Percentiles rank a stretch among this genome's conserved stretches.
phyloP scores from a whole-genome alignment of 2,888 invertebrate species.

The Hoplodrina ambigua region DNA sequence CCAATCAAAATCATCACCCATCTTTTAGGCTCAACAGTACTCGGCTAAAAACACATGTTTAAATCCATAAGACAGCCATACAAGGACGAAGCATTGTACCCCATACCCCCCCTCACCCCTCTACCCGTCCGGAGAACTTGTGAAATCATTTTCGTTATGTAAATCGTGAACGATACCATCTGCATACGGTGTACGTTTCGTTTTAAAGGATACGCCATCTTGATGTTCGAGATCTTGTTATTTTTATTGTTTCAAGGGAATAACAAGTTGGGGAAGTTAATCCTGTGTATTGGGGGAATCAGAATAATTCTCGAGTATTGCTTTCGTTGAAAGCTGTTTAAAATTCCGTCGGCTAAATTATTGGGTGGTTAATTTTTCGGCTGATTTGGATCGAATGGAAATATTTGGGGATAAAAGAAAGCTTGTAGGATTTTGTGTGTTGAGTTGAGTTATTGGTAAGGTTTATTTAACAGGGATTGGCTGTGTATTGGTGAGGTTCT shows the following conservation, averaged over 20 bases:
- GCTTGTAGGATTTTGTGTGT: slow-evolving; percentile 7
- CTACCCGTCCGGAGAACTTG: slow-evolving; percentile 44
- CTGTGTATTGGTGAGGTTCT: too few species aligned
- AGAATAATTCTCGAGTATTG: slow-evolving; percentile 7
- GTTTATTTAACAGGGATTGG: background rate
- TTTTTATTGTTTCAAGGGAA: slow-evolving; percentile 62
- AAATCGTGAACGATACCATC: slow-evolving; percentile 74
- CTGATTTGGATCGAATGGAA: slow-evolving; percentile 25
- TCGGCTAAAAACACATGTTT: background rate
- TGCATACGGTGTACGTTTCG: slow-evolving; percentile 69
- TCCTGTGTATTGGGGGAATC: slow-evolving; percentile 49
- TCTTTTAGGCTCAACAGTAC: background rate
- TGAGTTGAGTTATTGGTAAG: slow-evolving; percentile 1
- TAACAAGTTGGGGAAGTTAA: slow-evolving; percentile 52
- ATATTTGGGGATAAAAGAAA: background rate
- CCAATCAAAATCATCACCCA: too few species aligned
- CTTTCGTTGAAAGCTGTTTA: slow-evolving; percentile 12
- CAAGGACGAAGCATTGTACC: background rate
- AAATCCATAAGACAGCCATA: slow-evolving; percentile 8
- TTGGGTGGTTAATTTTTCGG: slow-evolving; percentile 34
- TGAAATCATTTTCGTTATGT: slow-evolving; percentile 80
- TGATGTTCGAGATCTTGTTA: slow-evolving; percentile 60
- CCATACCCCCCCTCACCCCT: background rate
- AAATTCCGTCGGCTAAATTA: slow-evolving; percentile 23
- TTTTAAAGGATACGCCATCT: slow-evolving; percentile 70